Evolutionary conservation across 2,888 invertebrate genomes (phyloP), one percentile per base, ranked within the genome.

Genomic region (Taphrorychus bicolor): DNA sequence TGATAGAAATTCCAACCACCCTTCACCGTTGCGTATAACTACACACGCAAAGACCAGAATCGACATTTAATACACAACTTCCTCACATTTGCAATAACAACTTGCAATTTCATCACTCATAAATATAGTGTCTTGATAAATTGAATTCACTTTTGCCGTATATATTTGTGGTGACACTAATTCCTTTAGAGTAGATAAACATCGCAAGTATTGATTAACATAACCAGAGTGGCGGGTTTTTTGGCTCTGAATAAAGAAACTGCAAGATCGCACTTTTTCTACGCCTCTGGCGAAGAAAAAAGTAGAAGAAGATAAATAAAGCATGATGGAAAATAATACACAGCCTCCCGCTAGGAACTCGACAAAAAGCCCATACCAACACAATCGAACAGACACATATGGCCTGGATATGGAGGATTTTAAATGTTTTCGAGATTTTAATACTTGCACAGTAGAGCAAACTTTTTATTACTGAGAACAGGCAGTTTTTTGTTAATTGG

Each of bases 331-430:
- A 65, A 59, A 65, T 65, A 59, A 65, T 40, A 53, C 59, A 42
- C 53, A 41, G 53, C 59, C 65, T 65, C 65, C 65, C 52, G 65
- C 65, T 59, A 59, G 58, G 65, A 65, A 58, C 58, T 59, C 51
- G 58, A 65, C 65, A 65, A 65, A 65, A 65, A 65, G 32, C 58
- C 53, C 41, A 41, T 40, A 23, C 65, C 23, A 58, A 53, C 52
- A 59, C 52, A 65, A 53, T 52, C 40, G 21, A 42, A 51, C 23
- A 58, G 41, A 64, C 24, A 65, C 65, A 65, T 52, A 59, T 59
- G 65, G 65, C 59, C 41, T 59, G 65, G 59, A 65, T 52, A 65
- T 65, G 53, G 59, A 65, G 65, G 59, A 52, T 40, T 65, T 65
- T 58, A 24, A 65, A 52, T 52, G 58, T 32, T 59, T 53, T 32